phyloP scores from a whole-genome alignment of 2,113 vertebrate genomes.

The Varanus komodoensis region DNA sequence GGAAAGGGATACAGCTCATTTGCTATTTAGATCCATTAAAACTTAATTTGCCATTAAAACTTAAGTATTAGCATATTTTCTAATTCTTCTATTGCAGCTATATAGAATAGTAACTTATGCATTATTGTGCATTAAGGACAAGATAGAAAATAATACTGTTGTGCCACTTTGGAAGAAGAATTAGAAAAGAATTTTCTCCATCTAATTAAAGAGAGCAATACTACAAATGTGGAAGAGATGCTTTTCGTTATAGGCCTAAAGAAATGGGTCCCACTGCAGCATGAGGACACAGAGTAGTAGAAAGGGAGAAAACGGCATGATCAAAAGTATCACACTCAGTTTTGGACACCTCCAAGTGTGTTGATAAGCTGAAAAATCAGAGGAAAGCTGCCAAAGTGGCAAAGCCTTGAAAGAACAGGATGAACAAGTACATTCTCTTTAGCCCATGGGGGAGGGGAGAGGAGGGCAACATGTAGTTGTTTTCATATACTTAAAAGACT shows the following conservation, averaged over 20 bases:
- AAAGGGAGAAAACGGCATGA: constrained; percentile 10
- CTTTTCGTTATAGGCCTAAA: neutral
- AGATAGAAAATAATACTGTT: neutral
- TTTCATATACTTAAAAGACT: neutral
- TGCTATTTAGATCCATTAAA: neutral
- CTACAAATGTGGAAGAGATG: neutral
- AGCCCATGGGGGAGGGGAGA: neutral
- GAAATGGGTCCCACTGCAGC: neutral
- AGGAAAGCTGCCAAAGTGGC: neutral
- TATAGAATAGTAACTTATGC: neutral
- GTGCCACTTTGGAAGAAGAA: neutral
- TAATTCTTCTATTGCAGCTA: neutral
- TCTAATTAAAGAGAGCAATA: neutral
- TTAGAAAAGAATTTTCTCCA: neutral
- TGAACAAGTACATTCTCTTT: neutral
- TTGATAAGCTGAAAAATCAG: neutral
- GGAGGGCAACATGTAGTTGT: too few relatives aligned
- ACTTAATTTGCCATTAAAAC: neutral
- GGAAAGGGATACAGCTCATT: neutral
- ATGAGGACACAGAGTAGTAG: neutral
- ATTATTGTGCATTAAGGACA: neutral
- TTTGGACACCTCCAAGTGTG: neutral
- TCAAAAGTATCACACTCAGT: neutral
- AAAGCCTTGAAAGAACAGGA: neutral
- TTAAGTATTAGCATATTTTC: neutral